These are phyloP conservation scores for Planococcus citri DNA, from an alignment of 1,140 invertebrate genomes.

Conservation along the genomic window DNA sequence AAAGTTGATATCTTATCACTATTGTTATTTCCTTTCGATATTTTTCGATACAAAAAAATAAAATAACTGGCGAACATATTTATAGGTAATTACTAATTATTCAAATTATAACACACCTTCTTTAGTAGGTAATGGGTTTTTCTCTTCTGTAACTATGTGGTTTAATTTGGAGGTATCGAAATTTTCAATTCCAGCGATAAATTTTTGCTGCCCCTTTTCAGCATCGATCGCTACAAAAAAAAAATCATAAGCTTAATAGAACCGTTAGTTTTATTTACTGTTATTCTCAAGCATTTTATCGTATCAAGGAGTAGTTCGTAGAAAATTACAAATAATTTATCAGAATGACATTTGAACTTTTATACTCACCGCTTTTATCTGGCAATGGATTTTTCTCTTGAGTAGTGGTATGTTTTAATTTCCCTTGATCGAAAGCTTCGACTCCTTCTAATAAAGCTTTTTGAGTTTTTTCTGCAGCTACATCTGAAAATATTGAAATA, in stretches of 20 bases:
- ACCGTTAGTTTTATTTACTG: no score
- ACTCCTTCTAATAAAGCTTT: constrained; percentile 73
- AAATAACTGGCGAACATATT: background rate
- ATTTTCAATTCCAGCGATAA: constrained; percentile 76
- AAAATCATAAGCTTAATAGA: no score
- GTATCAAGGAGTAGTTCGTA: no score
- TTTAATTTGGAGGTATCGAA: constrained; percentile 74
- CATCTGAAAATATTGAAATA: constrained; percentile 53
- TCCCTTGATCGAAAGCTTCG: constrained; percentile 64
- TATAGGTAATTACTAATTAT: background rate
- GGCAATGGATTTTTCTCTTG: constrained; percentile 87
- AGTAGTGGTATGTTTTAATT: constrained; percentile 83
- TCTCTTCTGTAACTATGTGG: constrained; percentile 77
- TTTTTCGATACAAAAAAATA: no score
- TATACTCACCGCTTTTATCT: constrained; percentile 74
- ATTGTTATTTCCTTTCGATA: no score
- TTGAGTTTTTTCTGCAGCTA: constrained; percentile 73
- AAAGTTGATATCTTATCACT: no score
- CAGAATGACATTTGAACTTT: no score
- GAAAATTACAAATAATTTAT: no score
- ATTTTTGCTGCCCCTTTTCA: constrained; percentile 73
- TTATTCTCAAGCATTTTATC: no score
- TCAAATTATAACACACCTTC: constrained; percentile 43
- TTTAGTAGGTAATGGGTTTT: constrained; percentile 74
- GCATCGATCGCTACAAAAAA: constrained; percentile 61